These are phyloP conservation scores for Xanthia icteritia DNA, from an alignment of 2,888 invertebrate species.

Conservation along the genomic window DNA sequence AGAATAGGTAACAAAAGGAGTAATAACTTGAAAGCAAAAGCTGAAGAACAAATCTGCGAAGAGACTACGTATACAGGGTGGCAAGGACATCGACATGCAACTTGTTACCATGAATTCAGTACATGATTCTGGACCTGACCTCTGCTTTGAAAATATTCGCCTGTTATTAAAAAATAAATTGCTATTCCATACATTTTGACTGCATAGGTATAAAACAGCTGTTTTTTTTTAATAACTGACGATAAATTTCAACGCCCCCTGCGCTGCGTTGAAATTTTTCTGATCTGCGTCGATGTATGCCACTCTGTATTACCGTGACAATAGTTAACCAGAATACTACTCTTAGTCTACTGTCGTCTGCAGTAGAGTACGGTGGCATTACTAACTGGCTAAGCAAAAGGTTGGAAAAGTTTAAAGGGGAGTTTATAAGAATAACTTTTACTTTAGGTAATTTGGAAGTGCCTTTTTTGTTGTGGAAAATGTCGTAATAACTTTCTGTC, in stretches of 20 bases:
- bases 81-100: too few relatives aligned
- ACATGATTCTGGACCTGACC: too few relatives aligned
- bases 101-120: too few relatives aligned
- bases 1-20: slow-evolving; percentile 23
- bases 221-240: too few relatives aligned
- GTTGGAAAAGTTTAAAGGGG: slow-evolving; percentile 26
- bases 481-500: neutral
- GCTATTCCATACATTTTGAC: too few relatives aligned
- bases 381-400: neutral
- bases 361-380: neutral
- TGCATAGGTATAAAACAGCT: too few relatives aligned
- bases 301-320: neutral
- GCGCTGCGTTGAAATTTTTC: too few relatives aligned
- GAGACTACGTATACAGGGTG: neutral
- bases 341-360: neutral
- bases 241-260: too few relatives aligned
- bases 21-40: neutral
- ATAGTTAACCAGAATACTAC: neutral
- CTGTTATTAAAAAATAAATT: too few relatives aligned
- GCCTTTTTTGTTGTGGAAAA: neutral
- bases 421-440: slow-evolving; percentile 12
- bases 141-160: too few relatives aligned
- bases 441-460: neutral
- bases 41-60: neutral
- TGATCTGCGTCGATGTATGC: too few relatives aligned